Conservation (phyloP, 2,888 invertebrate genomes). For the Netelia fuscicornis region DNA sequence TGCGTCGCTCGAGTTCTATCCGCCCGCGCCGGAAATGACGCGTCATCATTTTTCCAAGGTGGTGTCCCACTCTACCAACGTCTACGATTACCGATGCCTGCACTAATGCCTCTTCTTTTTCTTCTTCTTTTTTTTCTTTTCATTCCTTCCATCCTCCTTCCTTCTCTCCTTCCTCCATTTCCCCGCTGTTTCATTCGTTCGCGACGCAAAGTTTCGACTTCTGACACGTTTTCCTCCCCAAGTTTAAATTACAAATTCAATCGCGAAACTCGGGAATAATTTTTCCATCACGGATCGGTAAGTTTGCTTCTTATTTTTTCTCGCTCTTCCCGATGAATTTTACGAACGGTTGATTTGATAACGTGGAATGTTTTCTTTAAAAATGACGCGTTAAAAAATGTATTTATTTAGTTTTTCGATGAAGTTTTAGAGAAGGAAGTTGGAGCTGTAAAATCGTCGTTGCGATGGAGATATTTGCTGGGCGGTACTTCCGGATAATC, state of each 20-base stretch:
- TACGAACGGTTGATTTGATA: too few species aligned
- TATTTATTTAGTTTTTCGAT: too few species aligned
- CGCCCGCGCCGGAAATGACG: conserved; percentile 43
- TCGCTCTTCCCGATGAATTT: too few species aligned
- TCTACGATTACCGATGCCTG: conserved; percentile 44
- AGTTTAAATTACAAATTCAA: conserved; percentile 29
- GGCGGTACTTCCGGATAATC: too few species aligned
- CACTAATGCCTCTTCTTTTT: background rate
- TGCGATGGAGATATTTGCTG: too few species aligned
- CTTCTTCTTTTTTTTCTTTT: background rate
- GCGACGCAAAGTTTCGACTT: conserved; percentile 20
- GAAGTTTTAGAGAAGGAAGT: too few species aligned
- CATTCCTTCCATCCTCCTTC: conserved; percentile 1
- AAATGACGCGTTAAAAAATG: too few species aligned
- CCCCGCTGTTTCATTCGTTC: background rate
- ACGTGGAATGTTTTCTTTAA: too few species aligned
- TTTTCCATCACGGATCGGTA: background rate
- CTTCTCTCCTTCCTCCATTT: background rate
- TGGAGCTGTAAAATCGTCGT: too few species aligned
- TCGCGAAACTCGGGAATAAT: background rate
- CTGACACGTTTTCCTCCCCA: background rate
- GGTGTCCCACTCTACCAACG: conserved; percentile 15
- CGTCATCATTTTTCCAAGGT: conserved; percentile 57
- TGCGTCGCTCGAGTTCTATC: conserved; percentile 13
- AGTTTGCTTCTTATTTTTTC: too few species aligned